These are phyloP conservation scores for Panthera leo DNA, from an alignment of 2,113 vertebrate species.

Conservation along the genomic window DNA sequence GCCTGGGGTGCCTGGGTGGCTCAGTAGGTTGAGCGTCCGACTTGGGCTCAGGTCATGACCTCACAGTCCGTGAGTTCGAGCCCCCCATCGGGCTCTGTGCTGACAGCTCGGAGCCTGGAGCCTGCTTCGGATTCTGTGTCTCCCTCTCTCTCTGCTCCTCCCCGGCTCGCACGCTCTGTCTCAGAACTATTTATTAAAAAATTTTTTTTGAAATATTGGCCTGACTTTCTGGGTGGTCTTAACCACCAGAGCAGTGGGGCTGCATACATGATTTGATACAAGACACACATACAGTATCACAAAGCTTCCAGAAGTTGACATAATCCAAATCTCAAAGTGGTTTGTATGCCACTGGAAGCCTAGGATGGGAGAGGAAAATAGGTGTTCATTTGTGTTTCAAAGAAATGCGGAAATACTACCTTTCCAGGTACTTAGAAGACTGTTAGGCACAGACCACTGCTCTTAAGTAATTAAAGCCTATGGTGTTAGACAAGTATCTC, in stretches of 20 bases:
- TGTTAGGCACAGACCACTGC: neutral
- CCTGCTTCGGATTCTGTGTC: no score
- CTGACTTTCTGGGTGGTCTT: neutral
- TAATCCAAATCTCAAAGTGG: neutral
- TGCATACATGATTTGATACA: neutral
- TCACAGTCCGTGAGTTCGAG: no score
- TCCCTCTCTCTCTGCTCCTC: no score
- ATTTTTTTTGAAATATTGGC: neutral
- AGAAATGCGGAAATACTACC: neutral
- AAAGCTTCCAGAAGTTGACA: neutral
- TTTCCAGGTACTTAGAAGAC: neutral
- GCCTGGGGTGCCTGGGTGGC: neutral
- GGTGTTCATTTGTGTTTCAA: neutral
- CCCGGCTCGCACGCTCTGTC: no score
- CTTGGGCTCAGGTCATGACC: no score
- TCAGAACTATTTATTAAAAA: neutral
- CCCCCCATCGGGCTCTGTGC: no score
- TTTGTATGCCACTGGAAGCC: neutral
- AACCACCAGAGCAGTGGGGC: neutral
- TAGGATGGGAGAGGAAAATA: neutral
- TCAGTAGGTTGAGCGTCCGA: no score
- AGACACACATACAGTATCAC: neutral
- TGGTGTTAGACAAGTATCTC: conserved; percentile 5
- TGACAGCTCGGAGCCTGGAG: no score
- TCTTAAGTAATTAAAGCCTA: conserved; percentile 48